Conservation (phyloP, 2,797 vertebrate genomes). For the Rhynchonycteris naso region DNA sequence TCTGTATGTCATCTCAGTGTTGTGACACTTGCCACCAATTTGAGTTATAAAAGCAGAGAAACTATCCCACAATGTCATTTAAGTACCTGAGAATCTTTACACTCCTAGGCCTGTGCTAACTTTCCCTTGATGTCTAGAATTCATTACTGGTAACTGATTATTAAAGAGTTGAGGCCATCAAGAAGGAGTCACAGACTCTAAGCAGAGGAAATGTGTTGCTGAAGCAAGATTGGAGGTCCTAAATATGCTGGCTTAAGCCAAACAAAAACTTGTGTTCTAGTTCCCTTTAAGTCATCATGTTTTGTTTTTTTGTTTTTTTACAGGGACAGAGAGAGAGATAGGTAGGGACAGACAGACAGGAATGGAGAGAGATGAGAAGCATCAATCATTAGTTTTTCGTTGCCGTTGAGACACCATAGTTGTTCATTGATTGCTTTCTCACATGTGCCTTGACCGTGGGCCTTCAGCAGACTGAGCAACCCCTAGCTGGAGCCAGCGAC, state of each 20-base stretch:
- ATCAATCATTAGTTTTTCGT: no score
- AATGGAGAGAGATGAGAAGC: no score
- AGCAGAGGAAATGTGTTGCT: not conserved
- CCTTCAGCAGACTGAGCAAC: no score
- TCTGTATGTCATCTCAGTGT: not conserved
- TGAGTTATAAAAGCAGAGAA: not conserved
- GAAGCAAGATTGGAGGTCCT: not conserved
- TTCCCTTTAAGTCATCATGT: not conserved
- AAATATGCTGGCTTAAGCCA: not conserved
- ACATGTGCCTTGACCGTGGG: no score
- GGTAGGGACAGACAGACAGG: no score
- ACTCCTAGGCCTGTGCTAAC: not conserved
- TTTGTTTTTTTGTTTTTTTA: no score
- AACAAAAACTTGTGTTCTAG: not conserved
- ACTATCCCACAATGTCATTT: not conserved
- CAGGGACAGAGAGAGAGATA: no score
- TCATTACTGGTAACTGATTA: slow-evolving; percentile 1
- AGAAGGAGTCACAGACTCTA: not conserved
- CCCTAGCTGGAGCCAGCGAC: no score
- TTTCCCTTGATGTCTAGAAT: not conserved
- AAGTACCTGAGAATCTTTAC: not conserved
- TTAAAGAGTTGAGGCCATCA: not conserved
- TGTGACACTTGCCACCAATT: not conserved
- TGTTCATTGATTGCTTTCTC: no score
- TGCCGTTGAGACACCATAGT: no score